Conservation (phyloP, 1,140 invertebrate species). For the Probaryconus sp. region DNA sequence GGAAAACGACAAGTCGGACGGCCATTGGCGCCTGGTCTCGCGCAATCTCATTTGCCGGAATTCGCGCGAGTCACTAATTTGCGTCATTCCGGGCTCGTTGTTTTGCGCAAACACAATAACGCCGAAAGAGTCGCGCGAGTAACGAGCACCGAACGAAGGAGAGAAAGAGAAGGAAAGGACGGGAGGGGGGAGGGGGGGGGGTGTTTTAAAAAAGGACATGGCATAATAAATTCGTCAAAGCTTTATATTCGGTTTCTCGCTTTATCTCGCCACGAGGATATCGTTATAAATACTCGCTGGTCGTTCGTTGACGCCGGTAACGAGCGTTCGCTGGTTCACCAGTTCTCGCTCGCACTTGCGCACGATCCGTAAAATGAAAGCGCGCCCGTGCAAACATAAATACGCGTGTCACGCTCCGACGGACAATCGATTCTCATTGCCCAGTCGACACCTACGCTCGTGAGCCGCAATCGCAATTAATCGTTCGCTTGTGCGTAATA, state of each 20-base stretch:
- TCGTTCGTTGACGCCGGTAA: constrained; percentile 57
- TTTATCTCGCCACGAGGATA: constrained; percentile 35
- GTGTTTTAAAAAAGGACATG: too few relatives aligned
- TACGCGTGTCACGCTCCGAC: constrained; percentile 63
- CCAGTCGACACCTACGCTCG: constrained; percentile 61
- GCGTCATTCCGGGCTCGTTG: constrained; percentile 50
- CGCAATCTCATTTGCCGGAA: constrained; percentile 55
- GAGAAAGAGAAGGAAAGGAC: constrained; percentile 49
- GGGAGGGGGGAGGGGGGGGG: too few relatives aligned
- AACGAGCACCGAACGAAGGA: constrained; percentile 56
- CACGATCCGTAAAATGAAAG: constrained; percentile 60
- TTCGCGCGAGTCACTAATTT: constrained; percentile 56
- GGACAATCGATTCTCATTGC: constrained; percentile 65
- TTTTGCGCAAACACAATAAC: constrained; percentile 55
- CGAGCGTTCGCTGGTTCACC: constrained; percentile 66
- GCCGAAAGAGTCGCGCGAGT: constrained; percentile 42
- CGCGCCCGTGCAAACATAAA: constrained; percentile 64
- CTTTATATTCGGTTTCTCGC: constrained; percentile 45
- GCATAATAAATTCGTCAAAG: constrained; percentile 62
- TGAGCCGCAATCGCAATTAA: constrained; percentile 62
- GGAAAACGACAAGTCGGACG: constrained; percentile 53
- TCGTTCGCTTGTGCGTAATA: constrained; percentile 62
- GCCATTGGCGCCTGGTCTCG: constrained; percentile 38
- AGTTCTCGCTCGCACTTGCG: too few relatives aligned
- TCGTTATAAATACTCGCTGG: constrained; percentile 39